A percentile compares a stretch with the other conserved stretches of the same genome.
phyloP scores from a whole-genome alignment of 2,888 invertebrate genomes.

The Sphaerophoria taeniata region DNA sequence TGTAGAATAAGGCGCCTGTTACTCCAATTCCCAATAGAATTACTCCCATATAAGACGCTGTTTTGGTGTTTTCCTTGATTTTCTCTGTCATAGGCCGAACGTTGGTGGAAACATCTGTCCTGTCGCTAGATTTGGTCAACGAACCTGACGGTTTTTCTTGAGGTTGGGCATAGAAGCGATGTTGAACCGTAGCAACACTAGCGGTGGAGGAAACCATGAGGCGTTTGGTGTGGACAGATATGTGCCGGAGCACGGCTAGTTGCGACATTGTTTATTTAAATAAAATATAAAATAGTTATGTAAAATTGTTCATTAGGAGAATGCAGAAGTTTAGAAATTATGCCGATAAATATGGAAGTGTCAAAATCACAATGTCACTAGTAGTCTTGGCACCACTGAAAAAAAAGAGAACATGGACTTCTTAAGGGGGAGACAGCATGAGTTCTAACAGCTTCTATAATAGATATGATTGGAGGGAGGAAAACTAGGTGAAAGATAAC shows the following conservation, averaged over 20 bases:
- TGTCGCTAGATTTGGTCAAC: constrained; percentile 47
- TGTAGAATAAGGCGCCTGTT: constrained; percentile 92
- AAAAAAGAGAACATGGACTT: background rate
- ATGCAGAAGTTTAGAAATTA: constrained; percentile 11
- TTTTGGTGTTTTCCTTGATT: constrained; percentile 96
- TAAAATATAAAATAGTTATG: constrained; percentile 54
- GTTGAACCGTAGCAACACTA: constrained; percentile 6
- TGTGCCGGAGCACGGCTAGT: constrained; percentile 48
- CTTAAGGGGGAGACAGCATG: background rate
- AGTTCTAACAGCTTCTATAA: too few relatives aligned
- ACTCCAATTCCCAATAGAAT: constrained; percentile 92
- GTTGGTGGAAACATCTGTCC: constrained; percentile 81
- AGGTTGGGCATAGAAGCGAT: constrained; percentile 48
- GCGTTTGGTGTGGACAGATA: constrained; percentile 29
- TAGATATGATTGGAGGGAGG: too few relatives aligned
- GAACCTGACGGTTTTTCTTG: constrained; percentile 48
- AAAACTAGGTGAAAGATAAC: too few relatives aligned
- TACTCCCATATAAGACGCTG: constrained; percentile 92
- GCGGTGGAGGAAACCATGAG: constrained; percentile 3
- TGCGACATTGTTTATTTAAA: constrained; percentile 43
- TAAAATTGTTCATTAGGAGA: constrained; percentile 56
- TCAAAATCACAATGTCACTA: background rate
- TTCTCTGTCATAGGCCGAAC: constrained; percentile 88
- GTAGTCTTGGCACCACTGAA: background rate
- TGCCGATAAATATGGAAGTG: constrained; percentile 44